Base-by-base conservation (phyloP, 2,888 invertebrate genomes). In the Trimorus sp. region DNA sequence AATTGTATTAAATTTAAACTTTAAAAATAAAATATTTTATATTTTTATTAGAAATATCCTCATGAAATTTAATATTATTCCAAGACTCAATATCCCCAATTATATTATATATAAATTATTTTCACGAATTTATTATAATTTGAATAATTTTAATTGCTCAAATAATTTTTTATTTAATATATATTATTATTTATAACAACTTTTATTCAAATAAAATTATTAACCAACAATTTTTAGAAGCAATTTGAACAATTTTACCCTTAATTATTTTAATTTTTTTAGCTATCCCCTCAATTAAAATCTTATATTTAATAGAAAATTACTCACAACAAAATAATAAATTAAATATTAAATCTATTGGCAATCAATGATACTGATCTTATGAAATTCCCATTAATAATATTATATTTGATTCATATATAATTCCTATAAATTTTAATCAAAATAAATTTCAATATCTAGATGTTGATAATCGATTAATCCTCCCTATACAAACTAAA, bases 101-200 rank as follows among this genome's bases (percentile, higher is more conserved):
- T 91, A 95, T 95, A 93, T 94, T 94, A 94, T 94, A 94, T 93
- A 92, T 94, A 92, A 93, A 92, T 88, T 94, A 94, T 88, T 95
- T 95, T 87, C 94, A 95, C 88, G 94, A 95, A 90, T 93, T 94
- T 86, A 92, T 93, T 1, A 87, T 94, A 92, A 89, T 94, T 92
- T 93, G 94, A 92, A 89, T 94, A 90, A 90, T 93, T 85, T 93
- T 94, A 92, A 94, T 94, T 93, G 93, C 93, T 82, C 90, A 93
- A 85, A 89, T 94, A 92, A 94, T 94, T 16, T 87, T 93, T 0
- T 94, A 94, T 88, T 88, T 94, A 92, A 93, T 94, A 92, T 85
- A 93, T 90, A 82, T 88, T 94, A 92, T 92, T 93, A 9, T 11
- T 11, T 40, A 40, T 4, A 94, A 94, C 92, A 93, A 92, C 88